A percentile compares a stretch with the other conserved stretches of the same genome.
Evolutionary conservation across 2,113 vertebrate species (phyloP).

Genomic region (Ailurus styani): DNA sequence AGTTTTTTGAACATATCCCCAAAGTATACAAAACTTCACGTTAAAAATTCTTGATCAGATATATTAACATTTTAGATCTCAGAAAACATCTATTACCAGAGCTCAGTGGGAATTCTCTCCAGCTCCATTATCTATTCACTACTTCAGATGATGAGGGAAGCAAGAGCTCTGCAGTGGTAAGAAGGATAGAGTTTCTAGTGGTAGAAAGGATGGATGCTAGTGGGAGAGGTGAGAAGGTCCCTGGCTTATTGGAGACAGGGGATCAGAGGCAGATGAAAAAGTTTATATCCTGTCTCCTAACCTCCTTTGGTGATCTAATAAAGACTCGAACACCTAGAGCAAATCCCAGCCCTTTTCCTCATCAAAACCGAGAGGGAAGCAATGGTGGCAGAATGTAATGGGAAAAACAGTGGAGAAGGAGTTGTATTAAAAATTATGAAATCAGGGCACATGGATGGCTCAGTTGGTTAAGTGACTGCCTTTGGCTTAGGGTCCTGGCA

Average conservation of each 20-base stretch:
- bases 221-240: neutral
- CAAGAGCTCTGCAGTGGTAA: neutral
- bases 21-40: neutral
- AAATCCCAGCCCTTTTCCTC: neutral
- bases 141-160: neutral
- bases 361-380: neutral
- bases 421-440: neutral
- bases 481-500: too few relatives aligned
- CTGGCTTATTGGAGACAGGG: neutral
- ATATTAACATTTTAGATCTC: neutral
- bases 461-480: too few relatives aligned
- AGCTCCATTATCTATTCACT: too few relatives aligned
- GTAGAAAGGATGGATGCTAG: neutral
- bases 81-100: neutral
- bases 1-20: neutral
- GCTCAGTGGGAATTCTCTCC: neutral
- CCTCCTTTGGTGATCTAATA: neutral
- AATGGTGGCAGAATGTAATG: neutral
- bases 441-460: too few relatives aligned
- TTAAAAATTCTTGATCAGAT: neutral
- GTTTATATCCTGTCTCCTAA: neutral
- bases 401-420: neutral
- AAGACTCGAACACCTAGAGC: neutral
- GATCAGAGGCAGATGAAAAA: neutral
- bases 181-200: neutral